Evolutionary conservation across 2,888 invertebrate genomes (phyloP).

Genomic region (Ennomos fuscantarius): DNA sequence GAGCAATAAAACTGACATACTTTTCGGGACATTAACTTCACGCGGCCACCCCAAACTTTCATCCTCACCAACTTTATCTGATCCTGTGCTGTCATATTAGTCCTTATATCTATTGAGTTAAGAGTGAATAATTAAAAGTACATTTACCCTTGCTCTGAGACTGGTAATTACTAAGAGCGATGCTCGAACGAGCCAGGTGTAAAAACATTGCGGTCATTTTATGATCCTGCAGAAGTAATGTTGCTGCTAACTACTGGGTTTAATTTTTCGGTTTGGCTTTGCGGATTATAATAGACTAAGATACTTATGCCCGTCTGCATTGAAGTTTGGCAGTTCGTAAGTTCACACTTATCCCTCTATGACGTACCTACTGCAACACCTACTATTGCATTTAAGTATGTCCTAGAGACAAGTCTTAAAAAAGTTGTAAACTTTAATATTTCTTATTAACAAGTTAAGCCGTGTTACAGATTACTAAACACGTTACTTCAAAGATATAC

Average conservation of each 20-base stretch:
- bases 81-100: constrained; percentile 3
- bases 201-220: constrained; percentile 50
- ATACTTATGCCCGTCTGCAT: too few relatives aligned
- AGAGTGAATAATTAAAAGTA: constrained; percentile 46
- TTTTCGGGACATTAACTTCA: constrained; percentile 17
- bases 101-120: constrained; percentile 33
- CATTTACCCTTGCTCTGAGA: constrained; percentile 39
- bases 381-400: too few relatives aligned
- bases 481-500: too few relatives aligned
- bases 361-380: too few relatives aligned
- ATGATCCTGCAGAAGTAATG: constrained; percentile 38
- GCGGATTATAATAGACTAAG: constrained; percentile 4
- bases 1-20: constrained; percentile 18
- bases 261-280: constrained; percentile 29
- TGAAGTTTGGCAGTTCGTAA: too few relatives aligned
- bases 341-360: too few relatives aligned
- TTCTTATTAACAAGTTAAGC: too few relatives aligned
- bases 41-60: constrained; percentile 14
- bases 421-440: too few relatives aligned
- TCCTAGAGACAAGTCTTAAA: too few relatives aligned
- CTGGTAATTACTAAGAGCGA: constrained; percentile 47
- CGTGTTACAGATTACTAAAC: too few relatives aligned
- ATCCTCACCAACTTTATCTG: constrained; percentile 7
- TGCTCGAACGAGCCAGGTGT: constrained; percentile 48
- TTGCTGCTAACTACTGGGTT: constrained; percentile 26